Percentiles rank a stretch among this genome's conserved stretches.
Evolutionary conservation across 2,888 invertebrate genomes (phyloP).

Genomic region (Rhogogaster chlorosoma): DNA sequence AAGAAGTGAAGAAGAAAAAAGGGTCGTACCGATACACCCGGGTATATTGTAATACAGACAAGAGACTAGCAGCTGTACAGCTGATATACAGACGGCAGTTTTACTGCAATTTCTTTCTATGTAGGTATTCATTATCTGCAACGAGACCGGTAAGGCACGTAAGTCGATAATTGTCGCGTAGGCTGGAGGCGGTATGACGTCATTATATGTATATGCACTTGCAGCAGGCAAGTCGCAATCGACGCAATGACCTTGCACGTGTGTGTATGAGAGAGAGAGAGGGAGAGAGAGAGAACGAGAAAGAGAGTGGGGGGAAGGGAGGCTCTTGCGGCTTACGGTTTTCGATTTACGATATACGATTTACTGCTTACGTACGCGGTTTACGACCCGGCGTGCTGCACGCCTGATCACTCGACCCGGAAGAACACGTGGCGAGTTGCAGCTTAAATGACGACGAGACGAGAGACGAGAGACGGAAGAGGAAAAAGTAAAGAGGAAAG

Average conservation of each 20-base stretch:
- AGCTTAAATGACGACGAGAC: background rate
- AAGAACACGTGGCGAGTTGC: constrained; percentile 17
- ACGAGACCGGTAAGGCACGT: background rate
- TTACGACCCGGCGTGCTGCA: constrained; percentile 28
- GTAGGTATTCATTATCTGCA: background rate
- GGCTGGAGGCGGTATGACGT: background rate
- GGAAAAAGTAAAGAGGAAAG: background rate
- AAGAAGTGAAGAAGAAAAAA: background rate
- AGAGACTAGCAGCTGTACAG: constrained; percentile 6
- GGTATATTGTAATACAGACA: background rate
- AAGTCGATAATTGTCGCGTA: constrained; percentile 33
- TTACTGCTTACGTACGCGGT: constrained; percentile 18
- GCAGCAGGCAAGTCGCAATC: constrained; percentile 14
- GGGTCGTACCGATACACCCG: background rate
- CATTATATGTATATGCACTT: constrained; percentile 9
- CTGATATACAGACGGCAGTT: background rate
- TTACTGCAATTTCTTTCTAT: background rate
- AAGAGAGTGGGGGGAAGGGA: background rate
- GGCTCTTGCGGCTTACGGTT: constrained; percentile 18
- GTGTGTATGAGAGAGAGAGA: background rate
- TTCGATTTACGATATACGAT: constrained; percentile 35
- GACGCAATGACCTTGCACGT: constrained; percentile 37
- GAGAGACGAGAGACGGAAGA: constrained; percentile 17
- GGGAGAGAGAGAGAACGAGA: background rate
- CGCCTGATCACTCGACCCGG: constrained; percentile 9